Base-by-base conservation (phyloP, 2,113 vertebrate genomes). In the Anas platyrhynchos region DNA sequence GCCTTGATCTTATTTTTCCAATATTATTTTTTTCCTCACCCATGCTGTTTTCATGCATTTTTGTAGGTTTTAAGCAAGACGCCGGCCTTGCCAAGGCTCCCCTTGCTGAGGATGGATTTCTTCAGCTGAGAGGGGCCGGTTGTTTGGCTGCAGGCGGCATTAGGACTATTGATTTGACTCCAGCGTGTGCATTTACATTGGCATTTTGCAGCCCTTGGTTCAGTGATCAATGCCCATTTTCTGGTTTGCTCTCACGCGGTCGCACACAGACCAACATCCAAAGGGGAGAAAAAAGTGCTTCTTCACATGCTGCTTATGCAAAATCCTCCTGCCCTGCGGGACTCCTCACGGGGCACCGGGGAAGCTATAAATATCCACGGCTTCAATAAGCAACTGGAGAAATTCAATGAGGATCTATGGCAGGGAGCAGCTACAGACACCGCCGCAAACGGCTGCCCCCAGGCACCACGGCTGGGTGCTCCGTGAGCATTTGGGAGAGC, bases 381-480 rank as follows among this genome's bases (percentile, higher is more conserved):
- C 50, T 43, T 72, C 43, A 52, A 34, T 29, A 44, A 54, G 66
- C 44, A 54, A 6, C 22, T 3, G 48, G 43, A 52, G 36, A 38
- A 52, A 59, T 29, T 4, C 44, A 21, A 1, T 18, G 32, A 34
- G 41, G 80, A 11, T 14, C 29, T 22, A 0, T 16, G 31, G 17
- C 4, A 0, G 58, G 76, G 31, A 25, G 34, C 0, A 9, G 66
- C 38, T 32, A 9, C 48, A 17, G 63, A 4, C 4, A 4, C 66
- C 6, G 2, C 8, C 34, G 36, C n/a, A 50, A 15, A 4, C 7
- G 1, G 1, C 6, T 9, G 25, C 12, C 17, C 27, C 76, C 9
- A 6, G 56, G 48, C 58, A 10, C n/a, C 6, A 27, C 21, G 46
- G 26, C 62, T 13, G 55, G 48, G 5, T 21, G 41, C 50, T 73